These are phyloP conservation scores for Phaenicophaeus curvirostris DNA, from an alignment of 2,797 vertebrate species.

Conservation along the genomic window DNA sequence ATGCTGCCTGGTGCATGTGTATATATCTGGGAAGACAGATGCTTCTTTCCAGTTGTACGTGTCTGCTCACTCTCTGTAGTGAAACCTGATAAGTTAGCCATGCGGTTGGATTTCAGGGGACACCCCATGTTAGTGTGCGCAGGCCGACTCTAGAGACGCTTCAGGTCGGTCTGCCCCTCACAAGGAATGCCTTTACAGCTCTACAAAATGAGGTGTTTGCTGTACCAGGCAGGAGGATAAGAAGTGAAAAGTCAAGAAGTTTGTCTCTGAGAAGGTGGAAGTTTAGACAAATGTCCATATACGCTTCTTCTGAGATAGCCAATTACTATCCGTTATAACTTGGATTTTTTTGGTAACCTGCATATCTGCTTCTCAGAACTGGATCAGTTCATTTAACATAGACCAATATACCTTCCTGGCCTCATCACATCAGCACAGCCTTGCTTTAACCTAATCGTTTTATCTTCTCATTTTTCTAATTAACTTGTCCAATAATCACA, in stretches of 20 bases:
- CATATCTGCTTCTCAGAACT: neutral
- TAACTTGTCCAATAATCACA: neutral
- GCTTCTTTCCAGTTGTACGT: neutral
- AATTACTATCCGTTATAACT: neutral
- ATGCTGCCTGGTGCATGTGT: neutral
- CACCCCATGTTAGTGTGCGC: neutral
- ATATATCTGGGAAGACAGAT: neutral
- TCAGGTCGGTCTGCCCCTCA: neutral
- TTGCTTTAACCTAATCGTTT: neutral
- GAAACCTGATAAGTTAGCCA: neutral
- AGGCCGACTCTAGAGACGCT: neutral
- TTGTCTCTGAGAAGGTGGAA: neutral
- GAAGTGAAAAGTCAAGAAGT: neutral
- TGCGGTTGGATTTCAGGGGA: neutral
- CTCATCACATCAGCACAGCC: neutral
- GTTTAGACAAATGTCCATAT: neutral
- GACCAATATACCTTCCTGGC: neutral
- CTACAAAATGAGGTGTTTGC: neutral
- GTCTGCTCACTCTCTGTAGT: neutral
- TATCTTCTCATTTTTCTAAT: neutral
- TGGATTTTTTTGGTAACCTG: neutral
- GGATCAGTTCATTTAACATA: neutral
- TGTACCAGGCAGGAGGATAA: neutral
- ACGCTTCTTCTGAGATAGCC: neutral
- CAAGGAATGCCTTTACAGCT: neutral